Evolutionary conservation across 1,140 invertebrate species (phyloP), one percentile per base, ranked within the genome.

Genomic region (Pararge aegeria): DNA sequence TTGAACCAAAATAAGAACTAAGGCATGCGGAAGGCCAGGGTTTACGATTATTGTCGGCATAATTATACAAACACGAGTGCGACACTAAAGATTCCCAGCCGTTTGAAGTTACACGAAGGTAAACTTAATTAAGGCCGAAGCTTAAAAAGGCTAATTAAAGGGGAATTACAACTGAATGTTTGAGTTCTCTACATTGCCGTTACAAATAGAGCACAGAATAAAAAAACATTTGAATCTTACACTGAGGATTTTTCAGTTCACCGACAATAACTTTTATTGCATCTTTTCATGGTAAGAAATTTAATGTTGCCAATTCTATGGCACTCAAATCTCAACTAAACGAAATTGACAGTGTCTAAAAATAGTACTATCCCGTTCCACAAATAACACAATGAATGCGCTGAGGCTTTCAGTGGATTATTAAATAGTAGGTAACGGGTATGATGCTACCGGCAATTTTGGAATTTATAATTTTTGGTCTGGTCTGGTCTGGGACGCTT

Each of bases 11-110:
- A 51, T 38, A 42, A 58, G 24, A 51, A 51, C 55, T n/a, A 46
- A 20, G 44, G 21, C 46, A 54, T 24, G 55, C 44, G 54, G 24
- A 57, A 56, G 55, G 10, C 19, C 15, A 30, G 40, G 13, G 44
- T 68, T 58, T 57, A 64, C 54, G 30, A 67, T 62, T 59, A 63
- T 59, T 60, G 56, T 60, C n/a, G 10, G 54, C 55, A 58, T 58
- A 37, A 61, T 57, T 58, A 61, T 20, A 44, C 46, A 12, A 61
- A 65, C 56, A 60, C 15, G 51, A 15, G 19, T 9, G 9, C 53
- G 30, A 51, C 24, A 44, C 16, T 48, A 60, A 55, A 60, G 59
- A 60, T 46, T 16, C 55, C 18, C 50, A 56, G 42, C 44, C 42
- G 20, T 64, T 57, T 64, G 49, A 63, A 57, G 61, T 49, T 24